Conservation (phyloP, 2,113 vertebrate species). For the Uria lomvia region DNA sequence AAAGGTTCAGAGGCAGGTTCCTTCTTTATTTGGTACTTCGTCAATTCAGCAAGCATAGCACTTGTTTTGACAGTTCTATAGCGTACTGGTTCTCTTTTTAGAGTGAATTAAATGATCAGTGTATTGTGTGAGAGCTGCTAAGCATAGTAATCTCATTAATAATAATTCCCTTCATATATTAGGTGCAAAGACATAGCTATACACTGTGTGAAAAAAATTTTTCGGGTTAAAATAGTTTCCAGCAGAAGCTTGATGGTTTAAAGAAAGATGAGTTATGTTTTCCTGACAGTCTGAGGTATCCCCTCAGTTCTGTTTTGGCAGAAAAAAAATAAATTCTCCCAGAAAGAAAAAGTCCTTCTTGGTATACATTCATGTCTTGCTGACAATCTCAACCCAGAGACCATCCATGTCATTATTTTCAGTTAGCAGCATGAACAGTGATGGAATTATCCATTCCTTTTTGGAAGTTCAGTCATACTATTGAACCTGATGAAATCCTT, state of each 20-base stretch:
- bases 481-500: neutral
- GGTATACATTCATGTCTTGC: neutral
- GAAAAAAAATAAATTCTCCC: neutral
- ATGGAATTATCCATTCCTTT: neutral
- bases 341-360: neutral
- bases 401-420: neutral
- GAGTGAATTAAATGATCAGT: neutral
- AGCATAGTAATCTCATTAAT: slow-evolving; percentile 5
- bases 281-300: neutral
- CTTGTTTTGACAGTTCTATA: neutral
- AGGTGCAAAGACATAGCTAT: neutral
- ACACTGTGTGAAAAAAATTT: neutral
- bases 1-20: neutral
- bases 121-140: neutral
- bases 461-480: neutral
- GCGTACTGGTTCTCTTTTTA: neutral
- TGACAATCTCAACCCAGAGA: neutral
- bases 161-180: neutral
- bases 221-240: neutral
- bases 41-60: neutral
- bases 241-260: neutral
- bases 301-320: neutral
- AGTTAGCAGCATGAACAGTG: neutral
- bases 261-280: neutral
- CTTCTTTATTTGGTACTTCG: neutral